A percentile compares a stretch with the other conserved stretches of the same genome.
phyloP scores from a whole-genome alignment of 2,797 vertebrate genomes.

The Pseudopleuronectes americanus region DNA sequence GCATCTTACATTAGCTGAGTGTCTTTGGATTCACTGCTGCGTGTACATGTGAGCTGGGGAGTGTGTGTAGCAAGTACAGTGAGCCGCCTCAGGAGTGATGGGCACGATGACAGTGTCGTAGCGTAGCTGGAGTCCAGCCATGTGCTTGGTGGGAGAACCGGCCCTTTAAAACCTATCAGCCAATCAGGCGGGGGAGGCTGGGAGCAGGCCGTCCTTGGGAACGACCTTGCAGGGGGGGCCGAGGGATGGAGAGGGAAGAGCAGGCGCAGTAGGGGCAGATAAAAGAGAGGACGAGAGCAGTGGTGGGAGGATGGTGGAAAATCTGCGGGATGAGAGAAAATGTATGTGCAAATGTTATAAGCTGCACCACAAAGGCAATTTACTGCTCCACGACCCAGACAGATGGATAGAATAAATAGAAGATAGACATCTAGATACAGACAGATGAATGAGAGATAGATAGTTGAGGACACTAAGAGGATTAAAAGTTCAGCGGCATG shows the following conservation, averaged over 20 bases:
- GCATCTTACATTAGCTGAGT: slow-evolving; percentile 35
- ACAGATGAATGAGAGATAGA: slow-evolving; percentile 55
- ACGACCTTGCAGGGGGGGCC: slow-evolving; percentile 82
- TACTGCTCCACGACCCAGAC: slow-evolving; percentile 18
- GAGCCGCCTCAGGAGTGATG: slow-evolving; percentile 50
- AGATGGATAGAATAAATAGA: slow-evolving; percentile 32
- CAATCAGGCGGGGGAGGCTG: slow-evolving; percentile 81
- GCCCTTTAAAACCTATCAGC: slow-evolving; percentile 83
- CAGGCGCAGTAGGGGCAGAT: slow-evolving; percentile 42
- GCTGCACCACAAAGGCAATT: slow-evolving; percentile 23
- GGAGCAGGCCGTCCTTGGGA: slow-evolving; percentile 83
- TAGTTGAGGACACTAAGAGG: slow-evolving; percentile 73
- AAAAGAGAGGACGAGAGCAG: slow-evolving; percentile 37
- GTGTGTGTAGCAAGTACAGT: slow-evolving; percentile 50
- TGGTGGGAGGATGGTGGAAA: background rate
- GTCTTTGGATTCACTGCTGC: slow-evolving; percentile 29
- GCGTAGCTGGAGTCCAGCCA: slow-evolving; percentile 60
- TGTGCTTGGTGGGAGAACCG: slow-evolving; percentile 73
- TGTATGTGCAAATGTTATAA: slow-evolving; percentile 5
- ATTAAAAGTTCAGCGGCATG: slow-evolving; percentile 74
- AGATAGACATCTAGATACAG: slow-evolving; percentile 36
- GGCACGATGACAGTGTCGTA: slow-evolving; percentile 53
- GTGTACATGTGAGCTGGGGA: slow-evolving; percentile 29
- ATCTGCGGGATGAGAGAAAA: background rate
- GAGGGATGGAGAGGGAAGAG: slow-evolving; percentile 57